Conservation (phyloP, 2,113 vertebrate genomes). For the Amblyopsis rosae region DNA sequence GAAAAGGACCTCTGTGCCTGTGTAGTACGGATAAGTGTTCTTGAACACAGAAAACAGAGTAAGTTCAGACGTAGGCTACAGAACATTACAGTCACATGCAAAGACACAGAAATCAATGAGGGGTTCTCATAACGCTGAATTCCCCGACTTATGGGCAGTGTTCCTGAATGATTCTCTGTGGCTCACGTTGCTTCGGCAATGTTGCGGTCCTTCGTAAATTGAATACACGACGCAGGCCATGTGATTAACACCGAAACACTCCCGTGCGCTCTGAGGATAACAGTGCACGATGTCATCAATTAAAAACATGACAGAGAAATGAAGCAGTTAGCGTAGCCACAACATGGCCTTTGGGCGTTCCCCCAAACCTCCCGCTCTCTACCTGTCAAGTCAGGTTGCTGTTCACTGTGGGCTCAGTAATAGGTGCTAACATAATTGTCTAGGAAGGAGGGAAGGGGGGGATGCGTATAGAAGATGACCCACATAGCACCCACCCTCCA, state of each 20-base stretch:
- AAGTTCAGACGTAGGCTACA: background rate
- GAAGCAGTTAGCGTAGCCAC: background rate
- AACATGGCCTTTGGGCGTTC: background rate
- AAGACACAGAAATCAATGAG: background rate
- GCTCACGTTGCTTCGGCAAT: background rate
- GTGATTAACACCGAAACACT: background rate
- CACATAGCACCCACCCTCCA: constrained; percentile 41
- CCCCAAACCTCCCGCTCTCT: constrained; percentile 31
- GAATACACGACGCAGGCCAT: background rate
- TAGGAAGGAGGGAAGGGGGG: background rate
- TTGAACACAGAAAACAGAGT: background rate
- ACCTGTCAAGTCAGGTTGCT: constrained; percentile 28
- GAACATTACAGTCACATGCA: background rate
- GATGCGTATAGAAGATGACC: constrained; percentile 28
- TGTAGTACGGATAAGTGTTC: background rate
- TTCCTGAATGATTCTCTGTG: constrained; percentile 11
- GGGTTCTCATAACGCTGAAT: constrained; percentile 15
- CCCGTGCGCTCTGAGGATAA: background rate
- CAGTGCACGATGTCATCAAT: background rate
- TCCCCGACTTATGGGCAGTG: background rate
- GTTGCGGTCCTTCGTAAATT: background rate
- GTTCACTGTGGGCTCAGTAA: constrained; percentile 15
- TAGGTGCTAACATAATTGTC: background rate
- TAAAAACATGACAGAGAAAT: constrained; percentile 3
- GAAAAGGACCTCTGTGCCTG: too few relatives aligned